Percentiles rank a stretch among this genome's conserved stretches.
phyloP scores from a whole-genome alignment of 2,888 invertebrate species.

The Teleiodes luculella region DNA sequence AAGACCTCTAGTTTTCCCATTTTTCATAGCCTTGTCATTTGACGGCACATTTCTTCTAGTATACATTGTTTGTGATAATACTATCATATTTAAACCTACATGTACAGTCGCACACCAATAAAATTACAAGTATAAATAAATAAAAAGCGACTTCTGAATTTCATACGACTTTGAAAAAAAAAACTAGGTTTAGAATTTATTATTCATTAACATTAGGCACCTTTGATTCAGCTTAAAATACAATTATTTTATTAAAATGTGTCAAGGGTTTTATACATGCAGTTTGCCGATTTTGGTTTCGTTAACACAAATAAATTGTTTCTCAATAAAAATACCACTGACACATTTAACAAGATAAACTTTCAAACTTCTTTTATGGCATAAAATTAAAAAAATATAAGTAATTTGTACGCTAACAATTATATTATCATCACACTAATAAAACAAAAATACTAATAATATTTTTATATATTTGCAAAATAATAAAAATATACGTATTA shows the following conservation, averaged over 20 bases:
- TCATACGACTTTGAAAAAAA: neutral
- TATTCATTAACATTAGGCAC: constrained; percentile 44
- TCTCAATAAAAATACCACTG: neutral
- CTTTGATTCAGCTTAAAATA: constrained; percentile 64
- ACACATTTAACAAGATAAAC: neutral
- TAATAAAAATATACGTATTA: neutral
- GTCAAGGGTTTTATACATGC: constrained; percentile 24
- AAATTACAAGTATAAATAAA: neutral
- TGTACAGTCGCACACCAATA: no score
- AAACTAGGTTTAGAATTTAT: constrained; percentile 17
- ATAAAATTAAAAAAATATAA: constrained; percentile 40
- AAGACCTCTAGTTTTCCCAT: no score
- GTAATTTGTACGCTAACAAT: constrained; percentile 61
- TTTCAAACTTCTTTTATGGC: constrained; percentile 37
- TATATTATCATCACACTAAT: constrained; percentile 15
- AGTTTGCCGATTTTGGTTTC: neutral
- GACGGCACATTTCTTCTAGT: neutral
- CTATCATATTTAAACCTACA: neutral
- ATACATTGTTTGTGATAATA: neutral
- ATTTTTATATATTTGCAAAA: neutral
- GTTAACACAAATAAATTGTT: neutral
- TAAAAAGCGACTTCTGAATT: neutral
- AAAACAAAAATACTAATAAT: constrained; percentile 10
- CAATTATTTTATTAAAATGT: constrained; percentile 33
- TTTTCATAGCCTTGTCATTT: neutral